Conservation (phyloP, 2,113 vertebrate species). For the Echinops telfairi region DNA sequence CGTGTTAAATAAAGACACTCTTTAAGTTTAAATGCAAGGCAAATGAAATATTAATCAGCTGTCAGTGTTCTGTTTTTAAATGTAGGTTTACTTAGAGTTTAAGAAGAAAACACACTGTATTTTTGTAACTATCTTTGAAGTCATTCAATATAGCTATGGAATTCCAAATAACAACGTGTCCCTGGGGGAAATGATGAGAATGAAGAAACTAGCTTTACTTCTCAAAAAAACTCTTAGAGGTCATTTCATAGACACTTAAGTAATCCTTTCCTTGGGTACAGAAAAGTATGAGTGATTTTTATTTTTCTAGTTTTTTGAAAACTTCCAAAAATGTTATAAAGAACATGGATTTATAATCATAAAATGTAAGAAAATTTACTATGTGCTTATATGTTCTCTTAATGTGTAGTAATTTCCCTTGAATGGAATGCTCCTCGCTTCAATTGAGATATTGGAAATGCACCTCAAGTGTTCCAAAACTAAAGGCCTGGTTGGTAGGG, state of each 20-base stretch:
- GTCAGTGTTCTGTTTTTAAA: conserved; percentile 24
- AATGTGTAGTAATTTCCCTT: neutral
- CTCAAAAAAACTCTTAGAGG: neutral
- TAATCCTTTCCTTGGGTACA: neutral
- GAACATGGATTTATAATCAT: neutral
- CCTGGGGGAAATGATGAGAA: conserved; percentile 13
- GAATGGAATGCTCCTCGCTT: neutral
- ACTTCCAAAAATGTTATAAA: neutral
- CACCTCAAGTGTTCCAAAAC: neutral
- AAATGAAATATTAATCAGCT: conserved; percentile 20
- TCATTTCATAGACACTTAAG: neutral
- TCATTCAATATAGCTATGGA: neutral
- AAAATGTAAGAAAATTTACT: conserved; percentile 29
- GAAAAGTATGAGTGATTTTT: conserved; percentile 43
- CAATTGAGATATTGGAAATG: conserved; percentile 34
- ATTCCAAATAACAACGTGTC: neutral
- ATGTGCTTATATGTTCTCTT: neutral
- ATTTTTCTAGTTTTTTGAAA: conserved; percentile 25
- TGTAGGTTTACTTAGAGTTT: neutral
- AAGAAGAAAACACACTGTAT: neutral
- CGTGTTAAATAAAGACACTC: conserved; percentile 36
- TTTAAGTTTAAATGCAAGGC: conserved; percentile 13
- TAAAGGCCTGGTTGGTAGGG: neutral
- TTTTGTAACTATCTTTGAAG: conserved; percentile 31
- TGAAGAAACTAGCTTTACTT: neutral